Percentiles rank a stretch among this genome's conserved stretches.
These are phyloP conservation scores for Lithobates sylvaticus DNA, from an alignment of 2,797 vertebrate genomes.

Conservation along the genomic window DNA sequence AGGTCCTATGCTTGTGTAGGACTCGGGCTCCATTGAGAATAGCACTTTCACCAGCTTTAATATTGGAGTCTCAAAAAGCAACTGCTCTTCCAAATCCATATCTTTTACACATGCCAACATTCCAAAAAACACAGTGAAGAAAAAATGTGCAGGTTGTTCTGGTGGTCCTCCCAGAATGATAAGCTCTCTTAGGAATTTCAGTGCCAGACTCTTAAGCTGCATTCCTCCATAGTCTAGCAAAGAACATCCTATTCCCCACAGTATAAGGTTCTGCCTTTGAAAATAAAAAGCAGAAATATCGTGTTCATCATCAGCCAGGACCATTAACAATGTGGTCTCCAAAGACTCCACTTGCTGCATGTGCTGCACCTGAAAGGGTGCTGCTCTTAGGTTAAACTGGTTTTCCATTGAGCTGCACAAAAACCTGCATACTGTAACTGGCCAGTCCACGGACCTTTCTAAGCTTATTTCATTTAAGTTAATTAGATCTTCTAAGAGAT, in stretches of 20 bases:
- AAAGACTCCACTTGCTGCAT: conserved; percentile 83
- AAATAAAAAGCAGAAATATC: conserved; percentile 83
- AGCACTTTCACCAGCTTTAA: conserved; percentile 80
- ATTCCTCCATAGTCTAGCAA: conserved; percentile 81
- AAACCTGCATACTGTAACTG: conserved; percentile 81
- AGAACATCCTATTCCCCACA: conserved; percentile 87
- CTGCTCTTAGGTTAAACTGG: conserved; percentile 81
- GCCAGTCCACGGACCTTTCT: conserved; percentile 77
- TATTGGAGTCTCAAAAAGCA: conserved; percentile 80
- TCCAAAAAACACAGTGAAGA: conserved; percentile 85
- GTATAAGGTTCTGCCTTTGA: conserved; percentile 76
- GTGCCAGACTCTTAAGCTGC: conserved; percentile 77
- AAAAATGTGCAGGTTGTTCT: conserved; percentile 79
- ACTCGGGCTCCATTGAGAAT: conserved; percentile 77
- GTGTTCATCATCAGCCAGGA: conserved; percentile 75
- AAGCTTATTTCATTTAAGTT: conserved; percentile 70
- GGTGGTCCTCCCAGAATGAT: conserved; percentile 86
- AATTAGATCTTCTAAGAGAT: conserved; percentile 84
- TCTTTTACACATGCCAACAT: conserved; percentile 78
- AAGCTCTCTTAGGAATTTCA: conserved; percentile 81
- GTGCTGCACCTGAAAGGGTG: conserved; percentile 79
- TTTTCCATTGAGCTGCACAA: conserved; percentile 68
- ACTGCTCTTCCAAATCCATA: conserved; percentile 69
- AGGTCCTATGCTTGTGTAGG: conserved; percentile 80
- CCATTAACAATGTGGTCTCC: conserved; percentile 75